Conservation (phyloP, 2,797 vertebrate genomes). For the Coregonus ussuriensis region DNA sequence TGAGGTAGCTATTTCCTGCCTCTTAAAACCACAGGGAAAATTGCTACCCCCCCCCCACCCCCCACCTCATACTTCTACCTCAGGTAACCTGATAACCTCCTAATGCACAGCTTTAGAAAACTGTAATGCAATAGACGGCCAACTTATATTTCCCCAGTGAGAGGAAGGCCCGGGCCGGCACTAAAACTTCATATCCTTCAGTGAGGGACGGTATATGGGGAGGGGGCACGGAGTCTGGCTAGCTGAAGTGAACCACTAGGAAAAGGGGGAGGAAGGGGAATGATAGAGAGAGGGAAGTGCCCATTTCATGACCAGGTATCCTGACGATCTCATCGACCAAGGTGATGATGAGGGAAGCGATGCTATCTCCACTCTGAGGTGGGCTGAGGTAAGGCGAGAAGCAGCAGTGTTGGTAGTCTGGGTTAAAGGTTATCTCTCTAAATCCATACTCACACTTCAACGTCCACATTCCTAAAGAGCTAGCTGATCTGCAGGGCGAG, state of each 20-base stretch:
- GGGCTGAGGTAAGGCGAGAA: constrained; percentile 28
- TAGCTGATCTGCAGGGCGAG: constrained; percentile 29
- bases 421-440: neutral
- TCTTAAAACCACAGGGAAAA: constrained; percentile 55
- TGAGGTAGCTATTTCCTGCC: constrained; percentile 39
- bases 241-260: constrained; percentile 29
- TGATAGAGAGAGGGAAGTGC: neutral
- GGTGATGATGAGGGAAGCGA: neutral
- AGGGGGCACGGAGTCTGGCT: constrained; percentile 26
- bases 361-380: constrained; percentile 15
- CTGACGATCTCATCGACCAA: constrained; percentile 18
- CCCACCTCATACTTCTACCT: constrained; percentile 44
- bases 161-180: constrained; percentile 30
- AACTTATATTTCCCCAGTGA: constrained; percentile 73
- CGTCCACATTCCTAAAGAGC: constrained; percentile 17
- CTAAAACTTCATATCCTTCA: constrained; percentile 64
- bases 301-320: constrained; percentile 29
- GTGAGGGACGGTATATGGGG: constrained; percentile 18
- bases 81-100: constrained; percentile 65
- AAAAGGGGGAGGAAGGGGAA: constrained; percentile 21
- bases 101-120: constrained; percentile 67
- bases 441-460: constrained; percentile 25
- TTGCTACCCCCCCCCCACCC: constrained; percentile 34
- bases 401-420: neutral
- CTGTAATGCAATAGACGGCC: constrained; percentile 68